Conservation (phyloP, 2,113 vertebrate genomes). For the Zosterops japonicus region DNA sequence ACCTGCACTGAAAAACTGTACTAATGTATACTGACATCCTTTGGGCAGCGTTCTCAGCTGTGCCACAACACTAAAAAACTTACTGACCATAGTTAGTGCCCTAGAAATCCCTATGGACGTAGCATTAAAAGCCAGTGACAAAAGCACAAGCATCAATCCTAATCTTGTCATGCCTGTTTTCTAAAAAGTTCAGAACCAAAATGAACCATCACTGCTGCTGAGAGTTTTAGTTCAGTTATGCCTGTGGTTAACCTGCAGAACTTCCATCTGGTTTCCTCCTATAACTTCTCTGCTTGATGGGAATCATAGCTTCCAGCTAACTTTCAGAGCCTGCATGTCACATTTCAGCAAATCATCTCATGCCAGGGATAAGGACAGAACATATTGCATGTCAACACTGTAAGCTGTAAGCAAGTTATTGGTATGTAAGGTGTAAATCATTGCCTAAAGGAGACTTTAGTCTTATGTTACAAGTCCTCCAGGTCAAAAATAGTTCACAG, state of each 20-base stretch:
- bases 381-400: not conserved
- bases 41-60: not conserved
- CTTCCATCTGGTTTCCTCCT: constrained; percentile 7
- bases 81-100: not conserved
- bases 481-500: constrained; percentile 16
- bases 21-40: not conserved
- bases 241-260: constrained; percentile 22
- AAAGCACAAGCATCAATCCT: not conserved
- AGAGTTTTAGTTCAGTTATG: not conserved
- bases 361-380: constrained; percentile 23
- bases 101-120: not conserved
- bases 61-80: not conserved
- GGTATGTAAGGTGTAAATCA: constrained; percentile 9
- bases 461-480: not conserved
- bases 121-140: not conserved
- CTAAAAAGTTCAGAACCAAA: not conserved
- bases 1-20: not conserved
- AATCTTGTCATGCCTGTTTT: not conserved
- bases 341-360: constrained; percentile 40
- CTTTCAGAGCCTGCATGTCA: constrained; percentile 12
- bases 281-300: not conserved
- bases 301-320: constrained; percentile 41
- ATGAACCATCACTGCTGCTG: not conserved
- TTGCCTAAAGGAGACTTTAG: constrained; percentile 19
- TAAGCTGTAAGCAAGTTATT: constrained; percentile 43